Evolutionary conservation across 2,888 invertebrate species (phyloP), one percentile per base, ranked within the genome.

Genomic region (Dexiosoma caninum): DNA sequence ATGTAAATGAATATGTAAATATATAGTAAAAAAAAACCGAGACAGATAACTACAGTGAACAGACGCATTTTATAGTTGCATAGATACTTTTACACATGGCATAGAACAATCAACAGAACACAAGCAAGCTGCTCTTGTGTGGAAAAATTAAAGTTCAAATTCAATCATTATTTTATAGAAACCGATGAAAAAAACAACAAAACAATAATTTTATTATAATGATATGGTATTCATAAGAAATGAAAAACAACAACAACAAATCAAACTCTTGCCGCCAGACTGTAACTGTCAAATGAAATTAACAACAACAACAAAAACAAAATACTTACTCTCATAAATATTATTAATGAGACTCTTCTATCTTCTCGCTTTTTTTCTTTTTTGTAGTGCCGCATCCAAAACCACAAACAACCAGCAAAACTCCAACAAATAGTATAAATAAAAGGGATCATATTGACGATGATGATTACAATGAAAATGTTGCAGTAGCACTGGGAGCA

Each of bases 401-500:
- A 30, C 37, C 82, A 32, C 83, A 57, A 74, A 57, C 76, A 64
- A 51, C 59, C 30, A 71, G 60, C 30, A 51, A 40, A 42, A 46
- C 59, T 14, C 27, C 37, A 42, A 59, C 49, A 75, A 81, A 81
- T 62, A 69, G 69, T 53, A 77, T 74, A 64, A 76, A 60, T 19
- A 80, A 80, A 76, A 40, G 42, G 1, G 59, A 75, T 42, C 55
- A 62, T 21, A 14, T 14, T n/a, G 35, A 62, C 53, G 83, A 84
- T 27, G 83, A 84, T 32, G 85, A 87, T 40, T 81, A 81, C 44
- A 82, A 82, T 62, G 82, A 81, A 2, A 86, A 85, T 72, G 86
- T 86, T 74, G 89, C 88, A 14, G 86, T 86, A n/a, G 85, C 85
- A 35, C 78, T 83, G 49, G 89, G 87, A 32, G 87, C 88, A 19